Base-by-base conservation (phyloP, 2,888 invertebrate species). In the Idaea straminata region DNA sequence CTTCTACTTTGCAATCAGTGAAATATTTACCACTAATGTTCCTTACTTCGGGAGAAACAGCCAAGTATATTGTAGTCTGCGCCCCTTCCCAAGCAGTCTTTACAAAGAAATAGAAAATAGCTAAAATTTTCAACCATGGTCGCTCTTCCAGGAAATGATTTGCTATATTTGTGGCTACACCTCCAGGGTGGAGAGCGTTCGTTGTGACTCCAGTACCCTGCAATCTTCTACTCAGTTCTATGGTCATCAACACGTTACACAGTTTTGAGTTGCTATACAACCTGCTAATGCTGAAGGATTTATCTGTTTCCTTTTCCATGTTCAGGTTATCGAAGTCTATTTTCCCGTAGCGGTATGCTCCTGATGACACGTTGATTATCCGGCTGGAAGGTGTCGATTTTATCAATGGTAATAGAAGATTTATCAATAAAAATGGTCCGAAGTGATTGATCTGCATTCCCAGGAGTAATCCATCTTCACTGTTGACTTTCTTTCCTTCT, bases 111-210 rank as follows among this genome's bases (percentile, higher is more conserved):
- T 71, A 72, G 0, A 74, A 61, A 5, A 84, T 2, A 91, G 88
- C 65, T 87, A 95, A 63, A 71, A 83, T 65, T 68, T 71, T 78
- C 0, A 76, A 34, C 57, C 78, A 72, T 3, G 66, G 61, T 3
- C 65, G 57, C 63, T 80, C 59, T 62, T 94, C 88, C 94, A 96
- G 94, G 59, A 96, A 77, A 10, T 81, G 47, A 47, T 47, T 47
- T 4, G 47, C 74, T 0, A 63, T 7, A 35, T 70, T 69, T 0
- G 70, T 61, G 6, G 96, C 96, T 74, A 97, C 74, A 13, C 69
- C 65, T 36, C 98, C 98, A 0, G 98, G 98, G 88, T 97, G 97
- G 64, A 97, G 88, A 76, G 95, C 95, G 81, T 97, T 97, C 0
- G 94, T 95, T 0, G 96, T 96, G 0, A 97, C 95, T 25, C 94